Evolutionary conservation across 2,113 vertebrate species (phyloP).

Genomic region (Perccottus glenii): DNA sequence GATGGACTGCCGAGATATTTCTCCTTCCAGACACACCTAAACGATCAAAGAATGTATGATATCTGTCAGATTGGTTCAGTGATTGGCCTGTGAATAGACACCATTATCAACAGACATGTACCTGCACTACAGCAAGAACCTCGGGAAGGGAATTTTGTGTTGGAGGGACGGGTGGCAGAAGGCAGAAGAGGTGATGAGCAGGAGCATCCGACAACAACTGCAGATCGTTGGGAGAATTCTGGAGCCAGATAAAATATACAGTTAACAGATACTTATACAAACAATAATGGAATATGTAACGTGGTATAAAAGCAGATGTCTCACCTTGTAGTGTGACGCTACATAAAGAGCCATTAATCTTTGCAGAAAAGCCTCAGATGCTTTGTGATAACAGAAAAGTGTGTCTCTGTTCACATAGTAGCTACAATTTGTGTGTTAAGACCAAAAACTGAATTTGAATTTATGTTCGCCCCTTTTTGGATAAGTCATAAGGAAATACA

Average conservation of each 20-base stretch:
- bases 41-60: neutral
- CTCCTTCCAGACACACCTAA: constrained; percentile 95
- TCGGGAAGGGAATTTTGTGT: constrained; percentile 95
- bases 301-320: neutral
- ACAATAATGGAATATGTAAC: neutral
- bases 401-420: constrained; percentile 98
- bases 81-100: no score
- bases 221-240: constrained; percentile 98
- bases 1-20: constrained; percentile 94
- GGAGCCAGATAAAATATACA: constrained; percentile 15
- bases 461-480: no score
- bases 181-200: constrained; percentile 97
- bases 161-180: constrained; percentile 91
- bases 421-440: constrained; percentile 80
- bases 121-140: constrained; percentile 96
- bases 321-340: constrained; percentile 97
- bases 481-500: neutral
- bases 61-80: neutral
- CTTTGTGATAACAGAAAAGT: constrained; percentile 96
- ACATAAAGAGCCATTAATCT: constrained; percentile 97
- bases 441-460: constrained; percentile 21
- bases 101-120: constrained; percentile 43
- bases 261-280: neutral
- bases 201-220: constrained; percentile 98
- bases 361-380: constrained; percentile 94